These are phyloP conservation scores for Adelphocoris suturalis DNA, from an alignment of 2,888 invertebrate genomes.

Conservation along the genomic window DNA sequence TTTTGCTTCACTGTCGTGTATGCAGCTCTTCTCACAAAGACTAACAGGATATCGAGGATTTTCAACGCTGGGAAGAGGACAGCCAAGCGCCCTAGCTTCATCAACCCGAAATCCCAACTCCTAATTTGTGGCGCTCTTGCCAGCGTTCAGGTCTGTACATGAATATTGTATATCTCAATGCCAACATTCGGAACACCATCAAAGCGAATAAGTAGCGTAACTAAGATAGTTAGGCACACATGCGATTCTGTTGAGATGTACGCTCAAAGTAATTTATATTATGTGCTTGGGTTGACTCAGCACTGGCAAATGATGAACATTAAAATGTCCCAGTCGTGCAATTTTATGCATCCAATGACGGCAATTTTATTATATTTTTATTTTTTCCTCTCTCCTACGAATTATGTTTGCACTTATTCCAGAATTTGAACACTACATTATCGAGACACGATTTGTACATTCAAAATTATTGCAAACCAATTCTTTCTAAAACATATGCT, in stretches of 20 bases:
- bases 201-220: not conserved
- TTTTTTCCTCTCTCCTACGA: too few species aligned
- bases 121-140: constrained; percentile 93
- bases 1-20: constrained; percentile 98
- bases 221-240: not conserved
- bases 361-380: too few species aligned
- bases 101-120: constrained; percentile 93
- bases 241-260: not conserved
- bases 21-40: constrained; percentile 97
- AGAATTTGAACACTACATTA: too few species aligned
- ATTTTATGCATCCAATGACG: too few species aligned
- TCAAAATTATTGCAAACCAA: too few species aligned
- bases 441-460: too few species aligned
- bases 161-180: not conserved
- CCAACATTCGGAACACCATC: not conserved
- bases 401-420: too few species aligned
- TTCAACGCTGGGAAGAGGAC: constrained; percentile 97
- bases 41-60: constrained; percentile 97
- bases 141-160: constrained; percentile 87
- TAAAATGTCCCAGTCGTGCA: too few species aligned
- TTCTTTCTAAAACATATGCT: too few species aligned
- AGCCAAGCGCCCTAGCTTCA: constrained; percentile 95
- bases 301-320: too few species aligned
- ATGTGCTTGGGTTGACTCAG: too few species aligned
- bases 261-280: too few species aligned